Evolutionary conservation across 2,888 invertebrate genomes (phyloP).

Genomic region (Erynnis tages): DNA sequence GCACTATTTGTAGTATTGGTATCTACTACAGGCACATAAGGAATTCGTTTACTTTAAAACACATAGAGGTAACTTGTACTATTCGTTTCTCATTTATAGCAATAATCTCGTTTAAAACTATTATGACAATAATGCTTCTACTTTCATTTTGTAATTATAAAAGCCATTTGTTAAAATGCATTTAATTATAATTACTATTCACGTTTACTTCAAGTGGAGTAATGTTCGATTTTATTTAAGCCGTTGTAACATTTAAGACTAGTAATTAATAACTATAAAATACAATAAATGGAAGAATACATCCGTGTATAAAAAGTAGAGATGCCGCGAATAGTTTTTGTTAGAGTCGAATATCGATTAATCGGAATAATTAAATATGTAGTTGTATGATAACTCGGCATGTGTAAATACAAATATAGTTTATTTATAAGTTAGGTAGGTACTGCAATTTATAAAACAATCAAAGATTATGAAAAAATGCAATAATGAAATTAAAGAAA

Average conservation of each 20-base stretch:
- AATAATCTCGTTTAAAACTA: conserved; percentile 11
- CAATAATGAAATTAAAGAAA: too few species aligned
- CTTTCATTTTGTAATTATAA: conserved; percentile 2
- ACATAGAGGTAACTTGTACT: conserved; percentile 26
- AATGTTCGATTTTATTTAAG: conserved; percentile 13
- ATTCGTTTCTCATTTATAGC: conserved; percentile 16
- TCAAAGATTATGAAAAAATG: too few species aligned
- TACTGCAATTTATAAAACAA: too few species aligned
- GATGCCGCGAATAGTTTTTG: too few species aligned
- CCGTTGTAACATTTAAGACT: conserved; percentile 48
- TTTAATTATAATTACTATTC: neutral
- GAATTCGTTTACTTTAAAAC: conserved; percentile 1
- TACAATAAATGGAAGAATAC: conserved; percentile 53
- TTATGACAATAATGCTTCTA: conserved; percentile 9
- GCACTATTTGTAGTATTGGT: neutral
- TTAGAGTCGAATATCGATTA: too few species aligned
- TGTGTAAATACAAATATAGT: too few species aligned
- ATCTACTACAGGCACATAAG: neutral
- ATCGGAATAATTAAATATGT: too few species aligned
- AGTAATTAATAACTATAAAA: conserved; percentile 50
- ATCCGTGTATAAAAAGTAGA: conserved; percentile 31
- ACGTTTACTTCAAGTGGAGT: conserved; percentile 6
- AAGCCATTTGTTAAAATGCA: conserved; percentile 3
- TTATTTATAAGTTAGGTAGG: too few species aligned
- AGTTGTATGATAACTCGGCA: too few species aligned